Evolutionary conservation across 2,888 invertebrate genomes (phyloP).

Genomic region (Torymus texanus): DNA sequence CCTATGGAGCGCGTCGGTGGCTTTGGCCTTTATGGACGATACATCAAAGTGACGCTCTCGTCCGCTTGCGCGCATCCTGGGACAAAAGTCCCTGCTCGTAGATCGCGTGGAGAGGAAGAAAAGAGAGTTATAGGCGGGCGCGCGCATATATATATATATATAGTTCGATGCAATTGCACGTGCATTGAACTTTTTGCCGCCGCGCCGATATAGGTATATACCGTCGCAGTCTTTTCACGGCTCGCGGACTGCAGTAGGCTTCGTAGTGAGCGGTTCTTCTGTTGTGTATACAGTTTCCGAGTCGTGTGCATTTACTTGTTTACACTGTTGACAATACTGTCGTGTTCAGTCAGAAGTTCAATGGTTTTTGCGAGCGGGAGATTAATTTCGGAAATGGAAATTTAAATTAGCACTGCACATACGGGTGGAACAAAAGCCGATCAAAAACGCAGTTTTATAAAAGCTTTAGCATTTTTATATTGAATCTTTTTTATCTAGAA

Average conservation of each 20-base stretch:
- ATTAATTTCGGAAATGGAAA: too few relatives aligned
- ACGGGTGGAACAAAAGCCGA: too few relatives aligned
- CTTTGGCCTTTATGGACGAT: constrained; percentile 69
- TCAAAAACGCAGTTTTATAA: too few relatives aligned
- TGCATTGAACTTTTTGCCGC: constrained; percentile 26
- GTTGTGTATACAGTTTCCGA: too few relatives aligned
- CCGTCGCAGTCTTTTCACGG: too few relatives aligned
- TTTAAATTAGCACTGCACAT: too few relatives aligned
- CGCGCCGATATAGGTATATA: background rate
- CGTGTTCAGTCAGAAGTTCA: background rate
- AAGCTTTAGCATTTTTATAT: too few relatives aligned
- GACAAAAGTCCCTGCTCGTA: constrained; percentile 28
- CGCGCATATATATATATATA: too few relatives aligned
- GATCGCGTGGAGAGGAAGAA: background rate
- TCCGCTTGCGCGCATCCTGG: constrained; percentile 34
- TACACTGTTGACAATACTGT: constrained; percentile 17
- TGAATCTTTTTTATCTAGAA: too few relatives aligned
- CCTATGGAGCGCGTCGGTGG: constrained; percentile 60
- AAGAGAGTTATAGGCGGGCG: constrained; percentile 14
- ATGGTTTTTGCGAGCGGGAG: too few relatives aligned
- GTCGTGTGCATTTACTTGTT: constrained; percentile 20
- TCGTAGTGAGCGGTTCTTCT: too few relatives aligned
- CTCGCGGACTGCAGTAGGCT: too few relatives aligned
- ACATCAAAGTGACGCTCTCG: constrained; percentile 70
- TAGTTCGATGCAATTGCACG: constrained; percentile 55